These are phyloP conservation scores for Nymphicus hollandicus DNA, from an alignment of 2,113 vertebrate genomes.

Conservation along the genomic window DNA sequence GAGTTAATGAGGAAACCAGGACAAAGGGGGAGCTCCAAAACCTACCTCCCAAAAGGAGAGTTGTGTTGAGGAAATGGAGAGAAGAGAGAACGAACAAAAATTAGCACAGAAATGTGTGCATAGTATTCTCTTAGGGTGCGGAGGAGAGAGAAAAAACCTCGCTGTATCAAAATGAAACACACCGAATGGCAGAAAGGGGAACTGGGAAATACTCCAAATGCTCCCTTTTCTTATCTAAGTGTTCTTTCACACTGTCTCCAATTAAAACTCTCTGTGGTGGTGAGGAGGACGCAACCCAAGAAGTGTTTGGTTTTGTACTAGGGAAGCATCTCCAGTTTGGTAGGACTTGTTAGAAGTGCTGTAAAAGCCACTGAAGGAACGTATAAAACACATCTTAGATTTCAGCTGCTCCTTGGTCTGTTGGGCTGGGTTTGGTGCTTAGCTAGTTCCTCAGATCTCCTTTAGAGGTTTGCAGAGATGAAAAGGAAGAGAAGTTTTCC, in stretches of 20 bases:
- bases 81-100: neutral
- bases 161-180: neutral
- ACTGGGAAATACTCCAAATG: neutral
- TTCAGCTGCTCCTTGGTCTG: neutral
- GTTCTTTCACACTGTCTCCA: neutral
- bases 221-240: neutral
- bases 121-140: neutral
- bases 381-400: neutral
- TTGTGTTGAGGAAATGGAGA: neutral
- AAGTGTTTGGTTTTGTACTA: neutral
- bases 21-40: neutral
- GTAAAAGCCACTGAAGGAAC: neutral
- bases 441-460: neutral
- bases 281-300: neutral
- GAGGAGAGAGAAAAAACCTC: neutral
- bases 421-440: neutral
- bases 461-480: neutral
- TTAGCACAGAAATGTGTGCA: neutral
- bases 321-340: neutral
- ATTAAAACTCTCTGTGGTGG: neutral
- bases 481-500: neutral
- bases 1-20: constrained; percentile 8
- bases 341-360: neutral
- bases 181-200: neutral
- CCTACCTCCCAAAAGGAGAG: neutral